These are phyloP conservation scores for Casuarius casuarius DNA, from an alignment of 2,113 vertebrate species.

Conservation along the genomic window DNA sequence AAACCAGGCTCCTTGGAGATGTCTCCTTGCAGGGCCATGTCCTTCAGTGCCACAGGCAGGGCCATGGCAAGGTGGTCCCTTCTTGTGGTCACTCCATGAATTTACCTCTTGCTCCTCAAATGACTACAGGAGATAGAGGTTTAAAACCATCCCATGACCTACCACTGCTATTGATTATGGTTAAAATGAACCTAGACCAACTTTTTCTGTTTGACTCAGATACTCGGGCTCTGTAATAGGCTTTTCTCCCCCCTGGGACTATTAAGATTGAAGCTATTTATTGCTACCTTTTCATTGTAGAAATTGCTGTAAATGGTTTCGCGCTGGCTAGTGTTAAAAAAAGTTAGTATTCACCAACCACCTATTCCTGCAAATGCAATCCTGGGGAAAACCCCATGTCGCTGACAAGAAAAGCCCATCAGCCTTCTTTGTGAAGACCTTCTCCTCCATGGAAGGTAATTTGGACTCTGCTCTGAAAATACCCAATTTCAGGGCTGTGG, in stretches of 20 bases:
- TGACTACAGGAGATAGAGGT: not conserved
- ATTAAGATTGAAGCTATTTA: not conserved
- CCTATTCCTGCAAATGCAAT: not conserved
- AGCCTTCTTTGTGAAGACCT: not conserved
- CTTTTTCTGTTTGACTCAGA: not conserved
- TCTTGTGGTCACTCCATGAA: not conserved
- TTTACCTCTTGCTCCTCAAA: not conserved
- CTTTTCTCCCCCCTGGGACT: not conserved
- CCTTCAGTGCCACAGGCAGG: not conserved
- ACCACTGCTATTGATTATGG: not conserved
- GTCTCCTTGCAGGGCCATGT: not conserved
- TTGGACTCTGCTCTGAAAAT: not conserved
- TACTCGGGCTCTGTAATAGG: fast-evolving
- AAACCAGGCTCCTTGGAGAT: not conserved
- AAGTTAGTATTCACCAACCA: fast-evolving
- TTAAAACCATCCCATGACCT: not conserved
- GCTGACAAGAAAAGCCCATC: not conserved
- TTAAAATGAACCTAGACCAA: not conserved
- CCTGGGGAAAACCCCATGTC: not conserved
- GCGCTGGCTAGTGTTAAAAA: not conserved
- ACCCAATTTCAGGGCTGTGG: not conserved
- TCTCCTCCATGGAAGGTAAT: not conserved
- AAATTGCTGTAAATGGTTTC: not conserved
- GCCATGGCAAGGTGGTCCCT: not conserved
- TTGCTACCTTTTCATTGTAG: not conserved